Conservation (phyloP, 2,113 vertebrate species). For the Mesembrinibis cayennensis region DNA sequence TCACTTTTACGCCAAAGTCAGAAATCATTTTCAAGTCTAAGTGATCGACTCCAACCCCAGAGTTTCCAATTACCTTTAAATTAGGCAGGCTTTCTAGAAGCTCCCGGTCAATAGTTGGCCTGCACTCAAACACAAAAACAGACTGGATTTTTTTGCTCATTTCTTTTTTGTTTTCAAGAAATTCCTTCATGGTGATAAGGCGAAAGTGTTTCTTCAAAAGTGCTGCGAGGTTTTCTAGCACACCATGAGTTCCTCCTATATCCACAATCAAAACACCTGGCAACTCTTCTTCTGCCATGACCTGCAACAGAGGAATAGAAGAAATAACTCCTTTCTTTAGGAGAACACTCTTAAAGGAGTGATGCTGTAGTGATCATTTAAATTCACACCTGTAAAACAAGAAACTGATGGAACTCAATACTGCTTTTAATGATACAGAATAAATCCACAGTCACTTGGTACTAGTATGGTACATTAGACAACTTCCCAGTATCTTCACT, state of each 20-base stretch:
- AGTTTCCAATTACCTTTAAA: slow-evolving; percentile 76
- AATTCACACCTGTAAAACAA: not conserved
- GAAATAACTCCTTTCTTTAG: not conserved
- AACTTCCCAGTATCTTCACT: not conserved
- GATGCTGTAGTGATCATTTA: not conserved
- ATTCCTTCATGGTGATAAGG: slow-evolving; percentile 71
- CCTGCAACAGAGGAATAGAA: not conserved
- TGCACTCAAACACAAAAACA: slow-evolving; percentile 66
- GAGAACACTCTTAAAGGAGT: not conserved
- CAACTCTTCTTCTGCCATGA: slow-evolving; percentile 62
- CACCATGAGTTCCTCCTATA: slow-evolving; percentile 50
- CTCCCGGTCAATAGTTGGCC: slow-evolving; percentile 26
- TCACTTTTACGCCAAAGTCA: slow-evolving; percentile 76
- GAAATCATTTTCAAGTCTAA: slow-evolving; percentile 77
- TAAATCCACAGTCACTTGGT: not conserved
- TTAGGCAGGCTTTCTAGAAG: slow-evolving; percentile 75
- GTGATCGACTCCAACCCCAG: slow-evolving; percentile 81
- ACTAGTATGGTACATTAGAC: not conserved
- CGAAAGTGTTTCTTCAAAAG: slow-evolving; percentile 77
- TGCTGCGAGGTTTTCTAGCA: slow-evolving; percentile 47
- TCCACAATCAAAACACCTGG: slow-evolving; percentile 61
- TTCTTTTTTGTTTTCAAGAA: slow-evolving; percentile 65
- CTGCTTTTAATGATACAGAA: not conserved
- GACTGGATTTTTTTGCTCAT: slow-evolving; percentile 69
- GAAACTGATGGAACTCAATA: not conserved